Percentiles rank a stretch among this genome's conserved stretches.
Conservation (phyloP, 2,113 vertebrate species). For the Climacteris rufus region DNA sequence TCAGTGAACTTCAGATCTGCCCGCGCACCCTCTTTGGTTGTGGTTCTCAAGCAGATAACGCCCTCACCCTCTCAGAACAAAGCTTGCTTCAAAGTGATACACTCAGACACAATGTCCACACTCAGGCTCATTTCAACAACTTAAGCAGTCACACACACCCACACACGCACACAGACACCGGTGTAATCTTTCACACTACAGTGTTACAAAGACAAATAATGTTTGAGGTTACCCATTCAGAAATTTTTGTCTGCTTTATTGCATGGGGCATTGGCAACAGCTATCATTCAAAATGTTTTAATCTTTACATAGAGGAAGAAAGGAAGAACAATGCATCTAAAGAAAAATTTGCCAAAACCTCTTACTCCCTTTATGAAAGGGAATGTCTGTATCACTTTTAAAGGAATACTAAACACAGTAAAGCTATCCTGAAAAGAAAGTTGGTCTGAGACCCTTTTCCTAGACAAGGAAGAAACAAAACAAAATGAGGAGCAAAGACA, state of each 20-base stretch:
- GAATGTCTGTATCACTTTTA: background rate
- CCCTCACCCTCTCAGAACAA: background rate
- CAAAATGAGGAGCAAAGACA: background rate
- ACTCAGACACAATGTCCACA: background rate
- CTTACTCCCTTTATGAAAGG: background rate
- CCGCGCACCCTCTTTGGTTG: background rate
- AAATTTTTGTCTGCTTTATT: background rate
- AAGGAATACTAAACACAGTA: background rate
- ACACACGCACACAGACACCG: background rate
- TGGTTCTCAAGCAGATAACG: fast-evolving
- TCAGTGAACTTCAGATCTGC: background rate
- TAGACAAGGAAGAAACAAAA: background rate
- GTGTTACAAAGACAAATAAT: background rate
- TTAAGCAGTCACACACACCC: background rate
- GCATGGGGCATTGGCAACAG: background rate
- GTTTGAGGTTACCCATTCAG: background rate
- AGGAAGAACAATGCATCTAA: background rate
- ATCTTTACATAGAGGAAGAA: background rate
- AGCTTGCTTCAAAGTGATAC: background rate
- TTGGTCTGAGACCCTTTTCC: background rate
- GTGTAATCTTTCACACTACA: background rate
- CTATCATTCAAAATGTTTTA: background rate
- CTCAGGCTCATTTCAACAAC: background rate
- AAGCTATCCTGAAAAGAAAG: background rate
- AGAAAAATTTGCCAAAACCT: background rate